phyloP scores from a whole-genome alignment of 2,113 vertebrate genomes.

The Tursiops truncatus region DNA sequence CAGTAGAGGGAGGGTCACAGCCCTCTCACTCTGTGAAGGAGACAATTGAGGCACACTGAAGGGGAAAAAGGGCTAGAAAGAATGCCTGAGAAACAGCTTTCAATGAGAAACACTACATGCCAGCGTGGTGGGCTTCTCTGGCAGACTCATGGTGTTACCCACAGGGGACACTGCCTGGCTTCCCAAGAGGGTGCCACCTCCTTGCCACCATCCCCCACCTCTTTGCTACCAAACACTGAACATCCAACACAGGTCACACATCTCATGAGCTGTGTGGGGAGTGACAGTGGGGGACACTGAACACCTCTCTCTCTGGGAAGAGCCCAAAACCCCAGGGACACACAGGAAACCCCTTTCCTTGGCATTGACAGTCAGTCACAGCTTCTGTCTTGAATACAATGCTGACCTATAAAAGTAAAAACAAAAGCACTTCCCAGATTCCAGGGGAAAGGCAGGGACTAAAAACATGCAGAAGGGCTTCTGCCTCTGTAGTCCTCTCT shows the following conservation, averaged over 20 bases:
- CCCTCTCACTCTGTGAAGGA: neutral
- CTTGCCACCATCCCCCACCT: neutral
- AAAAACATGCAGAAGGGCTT: neutral
- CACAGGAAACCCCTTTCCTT: conserved; percentile 40
- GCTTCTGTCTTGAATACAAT: conserved; percentile 16
- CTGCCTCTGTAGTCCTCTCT: neutral
- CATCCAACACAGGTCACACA: neutral
- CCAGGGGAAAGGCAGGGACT: neutral
- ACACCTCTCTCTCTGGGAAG: conserved; percentile 15
- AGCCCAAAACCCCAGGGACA: conserved; percentile 6
- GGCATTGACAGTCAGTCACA: conserved; percentile 45
- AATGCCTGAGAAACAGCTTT: conserved; percentile 69
- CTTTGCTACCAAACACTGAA: neutral
- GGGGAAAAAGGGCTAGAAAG: neutral
- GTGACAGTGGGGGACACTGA: neutral
- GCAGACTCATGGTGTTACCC: conserved; percentile 54
- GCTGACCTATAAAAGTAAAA: conserved; percentile 6
- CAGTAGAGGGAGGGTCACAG: neutral
- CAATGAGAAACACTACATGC: neutral
- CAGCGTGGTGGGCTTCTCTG: conserved; percentile 60
- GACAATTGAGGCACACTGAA: neutral
- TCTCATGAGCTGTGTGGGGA: neutral
- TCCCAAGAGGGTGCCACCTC: neutral
- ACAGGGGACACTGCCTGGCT: rapidly evolving
- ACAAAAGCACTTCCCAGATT: neutral